Conservation (phyloP, 2,113 vertebrate species). For the Chaenocephalus aceratus region DNA sequence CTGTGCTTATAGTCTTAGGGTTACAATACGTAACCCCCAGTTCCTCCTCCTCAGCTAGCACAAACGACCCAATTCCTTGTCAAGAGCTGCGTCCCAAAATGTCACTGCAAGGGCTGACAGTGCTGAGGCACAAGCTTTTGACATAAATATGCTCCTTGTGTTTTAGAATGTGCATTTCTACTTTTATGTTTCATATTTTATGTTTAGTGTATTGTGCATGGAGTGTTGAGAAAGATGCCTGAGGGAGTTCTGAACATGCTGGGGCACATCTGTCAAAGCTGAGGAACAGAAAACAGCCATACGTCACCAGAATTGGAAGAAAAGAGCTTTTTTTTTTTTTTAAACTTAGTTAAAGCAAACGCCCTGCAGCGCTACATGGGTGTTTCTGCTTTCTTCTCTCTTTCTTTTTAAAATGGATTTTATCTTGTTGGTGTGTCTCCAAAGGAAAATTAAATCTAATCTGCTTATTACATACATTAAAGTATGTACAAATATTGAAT, state of each 20-base stretch:
- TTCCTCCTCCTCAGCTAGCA: background rate
- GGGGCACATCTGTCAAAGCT: constrained; percentile 10
- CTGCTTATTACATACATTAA: constrained; percentile 15
- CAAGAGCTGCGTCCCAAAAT: constrained; percentile 8
- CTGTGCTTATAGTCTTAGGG: too few relatives aligned
- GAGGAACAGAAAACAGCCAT: background rate
- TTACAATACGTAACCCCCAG: too few relatives aligned
- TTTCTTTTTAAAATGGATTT: constrained; percentile 69
- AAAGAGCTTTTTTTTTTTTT: background rate
- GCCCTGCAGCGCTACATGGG: constrained; percentile 29
- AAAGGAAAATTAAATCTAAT: constrained; percentile 40
- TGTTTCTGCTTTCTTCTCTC: background rate
- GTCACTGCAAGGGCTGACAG: constrained; percentile 1
- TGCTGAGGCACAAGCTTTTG: background rate
- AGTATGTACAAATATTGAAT: constrained; percentile 30
- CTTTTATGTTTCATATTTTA: background rate
- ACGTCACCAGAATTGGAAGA: background rate
- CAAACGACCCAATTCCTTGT: constrained; percentile 32
- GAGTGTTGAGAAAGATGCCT: constrained; percentile 1
- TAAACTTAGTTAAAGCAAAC: constrained; percentile 33
- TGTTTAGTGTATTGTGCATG: background rate
- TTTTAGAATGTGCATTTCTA: background rate
- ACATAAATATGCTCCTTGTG: background rate
- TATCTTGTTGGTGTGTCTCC: constrained; percentile 38
- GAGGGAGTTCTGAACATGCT: background rate